These are phyloP conservation scores for Lepilemur septentrionalis DNA, from an alignment of 2,797 vertebrate species.

Conservation along the genomic window DNA sequence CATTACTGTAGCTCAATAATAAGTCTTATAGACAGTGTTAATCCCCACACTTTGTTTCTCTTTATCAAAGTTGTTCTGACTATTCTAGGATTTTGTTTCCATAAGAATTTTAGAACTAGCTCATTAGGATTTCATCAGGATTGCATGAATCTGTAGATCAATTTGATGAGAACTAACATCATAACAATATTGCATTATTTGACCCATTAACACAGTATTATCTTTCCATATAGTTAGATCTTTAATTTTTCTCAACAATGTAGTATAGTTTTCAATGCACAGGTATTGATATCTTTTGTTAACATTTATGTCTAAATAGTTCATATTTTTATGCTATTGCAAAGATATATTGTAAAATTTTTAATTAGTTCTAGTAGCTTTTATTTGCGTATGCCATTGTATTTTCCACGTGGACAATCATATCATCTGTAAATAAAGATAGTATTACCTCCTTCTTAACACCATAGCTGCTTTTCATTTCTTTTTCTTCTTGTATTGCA, in stretches of 20 bases:
- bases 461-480: background rate
- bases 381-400: background rate
- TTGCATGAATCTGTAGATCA: background rate
- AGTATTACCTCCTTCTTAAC: background rate
- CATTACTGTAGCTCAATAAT: background rate
- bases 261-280: background rate
- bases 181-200: background rate
- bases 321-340: background rate
- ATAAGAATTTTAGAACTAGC: background rate
- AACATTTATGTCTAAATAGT: background rate
- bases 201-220: background rate
- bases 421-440: background rate
- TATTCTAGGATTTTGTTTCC: background rate
- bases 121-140: background rate
- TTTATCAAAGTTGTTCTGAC: background rate
- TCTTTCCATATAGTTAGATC: background rate
- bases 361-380: background rate
- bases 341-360: background rate
- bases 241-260: slow-evolving; percentile 4
- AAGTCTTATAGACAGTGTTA: background rate
- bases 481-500: background rate
- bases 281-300: background rate
- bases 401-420: background rate
- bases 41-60: background rate
- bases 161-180: background rate